Evolutionary conservation across 2,888 invertebrate species (phyloP).

Genomic region (Eudasyphora cyanicolor): DNA sequence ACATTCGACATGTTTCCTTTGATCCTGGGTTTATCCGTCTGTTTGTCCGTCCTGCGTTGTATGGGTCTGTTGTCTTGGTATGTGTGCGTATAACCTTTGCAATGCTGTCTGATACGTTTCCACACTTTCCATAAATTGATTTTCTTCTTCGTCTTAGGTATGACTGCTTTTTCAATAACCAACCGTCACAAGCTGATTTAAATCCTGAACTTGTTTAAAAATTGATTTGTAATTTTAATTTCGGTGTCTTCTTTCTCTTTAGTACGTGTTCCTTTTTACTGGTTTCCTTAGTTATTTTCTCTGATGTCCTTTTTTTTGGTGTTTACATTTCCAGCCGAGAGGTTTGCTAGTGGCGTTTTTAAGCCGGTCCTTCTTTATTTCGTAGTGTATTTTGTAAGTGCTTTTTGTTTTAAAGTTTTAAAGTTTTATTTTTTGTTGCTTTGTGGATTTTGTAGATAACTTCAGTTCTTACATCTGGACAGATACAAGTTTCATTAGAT

Average conservation of each 20-base stretch:
- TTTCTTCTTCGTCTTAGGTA: slow-evolving; percentile 21
- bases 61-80: neutral
- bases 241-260: slow-evolving; percentile 26
- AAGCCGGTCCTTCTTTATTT: slow-evolving; percentile 38
- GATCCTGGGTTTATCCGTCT: neutral
- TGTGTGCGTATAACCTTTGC: slow-evolving; percentile 4
- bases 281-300: slow-evolving; percentile 18
- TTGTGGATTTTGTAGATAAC: slow-evolving; percentile 53
- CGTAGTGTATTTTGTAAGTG: slow-evolving; percentile 32
- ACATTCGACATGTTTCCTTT: slow-evolving; percentile 74
- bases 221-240: slow-evolving; percentile 37
- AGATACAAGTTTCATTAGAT: slow-evolving; percentile 71
- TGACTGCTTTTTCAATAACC: neutral
- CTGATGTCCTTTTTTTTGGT: slow-evolving; percentile 26
- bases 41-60: neutral
- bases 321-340: slow-evolving; percentile 15
- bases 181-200: slow-evolving; percentile 36
- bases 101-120: slow-evolving; percentile 24
- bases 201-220: slow-evolving; percentile 50
- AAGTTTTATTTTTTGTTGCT: slow-evolving; percentile 44
- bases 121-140: slow-evolving; percentile 57
- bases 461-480: slow-evolving; percentile 67
- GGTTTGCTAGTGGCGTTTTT: slow-evolving; percentile 12
- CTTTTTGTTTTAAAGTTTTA: slow-evolving; percentile 19
- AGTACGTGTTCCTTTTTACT: slow-evolving; percentile 23